Conservation (phyloP, 2,888 invertebrate species). For the Polia nebulosa region DNA sequence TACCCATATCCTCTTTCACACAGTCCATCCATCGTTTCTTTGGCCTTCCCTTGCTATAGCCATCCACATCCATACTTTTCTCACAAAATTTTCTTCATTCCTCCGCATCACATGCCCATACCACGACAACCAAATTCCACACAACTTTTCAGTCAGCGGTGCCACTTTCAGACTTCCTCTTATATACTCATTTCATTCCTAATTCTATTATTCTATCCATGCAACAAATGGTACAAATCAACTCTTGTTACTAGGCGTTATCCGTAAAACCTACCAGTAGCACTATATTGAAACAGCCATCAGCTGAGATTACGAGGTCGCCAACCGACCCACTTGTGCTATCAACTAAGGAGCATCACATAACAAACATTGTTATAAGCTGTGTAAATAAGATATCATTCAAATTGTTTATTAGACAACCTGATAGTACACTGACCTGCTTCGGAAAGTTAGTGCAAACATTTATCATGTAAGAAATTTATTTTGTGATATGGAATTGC, state of each 20-base stretch:
- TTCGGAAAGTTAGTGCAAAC: slow-evolving; percentile 55
- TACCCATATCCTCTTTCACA: too few relatives aligned
- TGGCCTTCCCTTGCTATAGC: too few relatives aligned
- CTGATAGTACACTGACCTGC: slow-evolving; percentile 59
- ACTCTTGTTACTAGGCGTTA: background rate
- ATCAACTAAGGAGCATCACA: slow-evolving; percentile 49
- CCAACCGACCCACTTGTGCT: slow-evolving; percentile 69
- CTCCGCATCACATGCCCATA: too few relatives aligned
- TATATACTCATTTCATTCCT: too few relatives aligned
- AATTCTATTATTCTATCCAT: too few relatives aligned
- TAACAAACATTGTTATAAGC: slow-evolving; percentile 52
- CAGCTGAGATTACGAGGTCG: slow-evolving; percentile 75
- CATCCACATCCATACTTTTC: too few relatives aligned
- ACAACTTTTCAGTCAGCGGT: too few relatives aligned
- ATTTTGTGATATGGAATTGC: slow-evolving; percentile 44
- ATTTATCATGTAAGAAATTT: slow-evolving; percentile 31
- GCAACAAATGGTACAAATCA: background rate
- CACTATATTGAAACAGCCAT: slow-evolving; percentile 67
- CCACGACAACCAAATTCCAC: too few relatives aligned
- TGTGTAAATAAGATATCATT: slow-evolving; percentile 49
- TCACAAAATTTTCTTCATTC: too few relatives aligned
- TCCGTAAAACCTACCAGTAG: background rate
- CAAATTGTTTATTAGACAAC: slow-evolving; percentile 60
- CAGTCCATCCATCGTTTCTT: too few relatives aligned
- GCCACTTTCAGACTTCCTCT: too few relatives aligned